phyloP scores from a whole-genome alignment of 1,140 invertebrate genomes.

The Pollicipes pollicipes region DNA sequence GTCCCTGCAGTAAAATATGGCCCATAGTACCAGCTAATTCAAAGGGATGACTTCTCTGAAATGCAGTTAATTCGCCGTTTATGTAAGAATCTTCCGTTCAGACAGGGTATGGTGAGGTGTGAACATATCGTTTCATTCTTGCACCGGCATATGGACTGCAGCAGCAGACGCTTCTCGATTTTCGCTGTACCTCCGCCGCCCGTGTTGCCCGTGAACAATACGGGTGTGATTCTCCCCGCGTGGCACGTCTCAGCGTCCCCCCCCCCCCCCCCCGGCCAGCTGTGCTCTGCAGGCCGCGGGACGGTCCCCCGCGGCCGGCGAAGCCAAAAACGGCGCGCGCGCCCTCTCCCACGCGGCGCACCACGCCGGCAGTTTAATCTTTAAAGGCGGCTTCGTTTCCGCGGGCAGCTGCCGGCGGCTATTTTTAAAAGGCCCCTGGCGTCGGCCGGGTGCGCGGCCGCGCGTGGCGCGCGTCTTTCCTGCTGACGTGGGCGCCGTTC shows the following conservation, averaged over 20 bases:
- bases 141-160: too few species aligned
- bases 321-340: background rate
- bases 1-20: too few species aligned
- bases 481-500: background rate
- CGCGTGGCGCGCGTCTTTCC: conserved; percentile 1
- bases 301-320: background rate
- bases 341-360: background rate
- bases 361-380: background rate
- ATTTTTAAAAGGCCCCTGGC: background rate
- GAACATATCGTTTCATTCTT: too few species aligned
- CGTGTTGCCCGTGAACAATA: too few species aligned
- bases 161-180: too few species aligned
- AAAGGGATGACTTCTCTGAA: too few species aligned
- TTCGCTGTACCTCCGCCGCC: too few species aligned
- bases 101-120: too few species aligned
- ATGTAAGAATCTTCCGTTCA: too few species aligned
- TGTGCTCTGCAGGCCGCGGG: background rate
- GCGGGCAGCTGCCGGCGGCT: background rate
- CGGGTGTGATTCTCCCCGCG: background rate
- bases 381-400: background rate
- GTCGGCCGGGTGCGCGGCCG: background rate
- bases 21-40: too few species aligned
- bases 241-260: background rate
- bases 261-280: background rate
- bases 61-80: too few species aligned